Conservation (phyloP, 2,113 vertebrate species). For the Otocyon megalotis region DNA sequence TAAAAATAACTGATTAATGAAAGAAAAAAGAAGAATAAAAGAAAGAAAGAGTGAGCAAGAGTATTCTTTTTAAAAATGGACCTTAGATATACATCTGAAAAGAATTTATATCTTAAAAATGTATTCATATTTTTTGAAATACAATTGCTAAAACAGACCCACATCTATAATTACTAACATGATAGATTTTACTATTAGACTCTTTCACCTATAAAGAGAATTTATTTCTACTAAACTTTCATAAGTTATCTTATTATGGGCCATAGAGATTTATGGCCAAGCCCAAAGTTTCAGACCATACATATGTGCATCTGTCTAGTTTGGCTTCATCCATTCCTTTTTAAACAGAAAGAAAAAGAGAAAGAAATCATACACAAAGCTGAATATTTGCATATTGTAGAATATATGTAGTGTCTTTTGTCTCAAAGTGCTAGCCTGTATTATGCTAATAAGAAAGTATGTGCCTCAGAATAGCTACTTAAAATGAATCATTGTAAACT, state of each 20-base stretch:
- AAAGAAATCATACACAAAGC: neutral
- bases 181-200: neutral
- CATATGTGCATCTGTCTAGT: neutral
- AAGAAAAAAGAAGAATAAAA: too few species aligned
- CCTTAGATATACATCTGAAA: neutral
- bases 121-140: neutral
- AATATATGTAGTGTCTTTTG: neutral
- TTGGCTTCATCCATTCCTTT: neutral
- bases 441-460: neutral
- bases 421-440: neutral
- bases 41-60: neutral
- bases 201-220: neutral
- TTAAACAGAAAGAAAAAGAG: neutral
- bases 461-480: constrained; percentile 19
- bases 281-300: neutral
- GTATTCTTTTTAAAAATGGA: neutral
- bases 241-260: neutral
- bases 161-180: neutral
- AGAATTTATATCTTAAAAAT: neutral
- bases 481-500: constrained; percentile 20
- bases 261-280: neutral
- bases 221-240: constrained; percentile 9
- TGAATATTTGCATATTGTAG: neutral
- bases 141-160: neutral
- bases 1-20: neutral